Base-by-base conservation (phyloP, 1,140 invertebrate species). In the Pogonomyrmex californicus region DNA sequence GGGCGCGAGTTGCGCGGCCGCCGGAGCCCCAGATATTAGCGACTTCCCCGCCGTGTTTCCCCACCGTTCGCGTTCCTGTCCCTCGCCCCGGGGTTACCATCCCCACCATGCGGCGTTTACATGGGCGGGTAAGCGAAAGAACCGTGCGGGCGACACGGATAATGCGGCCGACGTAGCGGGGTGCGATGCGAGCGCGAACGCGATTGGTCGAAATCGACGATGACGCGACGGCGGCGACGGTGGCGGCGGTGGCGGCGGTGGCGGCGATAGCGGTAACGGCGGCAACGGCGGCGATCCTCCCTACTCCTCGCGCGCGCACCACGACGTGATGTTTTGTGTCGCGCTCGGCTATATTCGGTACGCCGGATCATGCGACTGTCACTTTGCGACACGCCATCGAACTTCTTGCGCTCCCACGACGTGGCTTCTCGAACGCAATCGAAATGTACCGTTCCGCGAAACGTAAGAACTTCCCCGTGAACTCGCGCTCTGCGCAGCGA, bases 1-100 rank as follows among this genome's bases (percentile, higher is more conserved):
- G 92, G 91, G 93, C 91, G 91, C 93, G 92, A 92, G 93, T 92
- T 91, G 92, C 90, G 92, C 92, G 93, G 93, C 93, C 92, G 92
- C 91, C 91, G 93, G 93, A 93, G 93, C 93, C 93, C 93, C 93
- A 93, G 93, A 94, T 94, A 94, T 94, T 93, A 93, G 93, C 93
- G 92, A 73, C 79, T 58, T 83, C 79, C 68, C 79, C 79, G 68
- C 68, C 88, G 77, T 62, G 76, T 68, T 82, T 23, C 88, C 38
- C 66, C 73, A 49, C 47, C 78, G 41, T 41, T 38, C 58, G 66
- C 60, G 10, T 66, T 75, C 49, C 5, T 6, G 66, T 36, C 49
- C 49, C 36, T 14, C 58, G n/a, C 7, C 10, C 56, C 60, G 38
- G 58, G 68, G 75, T 36, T 68, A 68, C 41, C 65, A 10, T 49